Base-by-base conservation (phyloP, 2,888 invertebrate genomes). In the Tachystola acroxantha region DNA sequence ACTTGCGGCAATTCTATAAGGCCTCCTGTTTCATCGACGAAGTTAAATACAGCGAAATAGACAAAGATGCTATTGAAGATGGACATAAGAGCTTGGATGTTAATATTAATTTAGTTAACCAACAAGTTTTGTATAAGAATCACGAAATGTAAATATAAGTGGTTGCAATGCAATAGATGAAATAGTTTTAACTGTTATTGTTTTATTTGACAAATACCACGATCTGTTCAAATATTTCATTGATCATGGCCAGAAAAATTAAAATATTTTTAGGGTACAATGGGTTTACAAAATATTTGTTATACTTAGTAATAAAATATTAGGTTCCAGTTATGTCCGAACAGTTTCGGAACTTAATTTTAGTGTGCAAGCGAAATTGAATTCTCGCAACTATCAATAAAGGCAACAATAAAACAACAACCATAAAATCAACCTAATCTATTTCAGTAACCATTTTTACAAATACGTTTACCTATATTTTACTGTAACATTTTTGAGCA, bases 1-100 rank as follows among this genome's bases (percentile, higher is more conserved):
- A 50, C 44, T 19, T 42, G 34, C 2, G 58, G 53, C 7, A 30
- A 24, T n/a, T 35, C 29, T 1, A 30, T 24, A 1, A 35, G 30
- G 5, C 19, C 12, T 11, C 7, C 7, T 10, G 1, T 6, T 19
- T 10, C 14, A 7, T 26, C 10, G 20, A 34, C 1, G 26, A 26
- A 10, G 16, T 14, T 26, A 25, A 25, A 10, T 10, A 26, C 5
- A 5, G 16, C 10, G 7, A 34, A 34, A 16, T 11, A 14, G 14
- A 33, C 25, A 7, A 33, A 9, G 10, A 32, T 11, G 33, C 13
- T 1, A 10, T 27, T 27, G 27, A 27, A 11, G 1, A 27, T 11
- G 7, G 5, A 27, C 27, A 27, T 27, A n/a, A 11, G 27, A 3
- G 27, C 12, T 5, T 11, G 4, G 24, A n/a, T 24, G 24, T 24